Percentiles rank a stretch among this genome's conserved stretches.
phyloP scores from a whole-genome alignment of 2,113 vertebrate genomes.

The Syngnathus typhle region DNA sequence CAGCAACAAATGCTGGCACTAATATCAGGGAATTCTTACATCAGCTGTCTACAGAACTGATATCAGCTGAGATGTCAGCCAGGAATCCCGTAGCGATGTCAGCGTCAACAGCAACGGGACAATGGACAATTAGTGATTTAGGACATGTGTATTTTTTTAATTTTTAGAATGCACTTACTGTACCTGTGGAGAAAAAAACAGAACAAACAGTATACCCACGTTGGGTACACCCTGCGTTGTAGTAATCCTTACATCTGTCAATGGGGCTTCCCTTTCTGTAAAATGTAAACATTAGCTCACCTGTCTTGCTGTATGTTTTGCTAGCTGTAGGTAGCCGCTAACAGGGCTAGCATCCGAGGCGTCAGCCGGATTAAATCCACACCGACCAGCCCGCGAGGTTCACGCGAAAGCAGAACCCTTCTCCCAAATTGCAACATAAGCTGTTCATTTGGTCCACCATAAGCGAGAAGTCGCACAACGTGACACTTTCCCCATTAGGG shows the following conservation, averaged over 20 bases:
- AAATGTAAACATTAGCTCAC: slow-evolving; percentile 31
- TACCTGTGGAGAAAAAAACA: no score
- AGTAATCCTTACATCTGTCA: not conserved
- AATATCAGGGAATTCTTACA: no score
- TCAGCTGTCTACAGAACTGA: no score
- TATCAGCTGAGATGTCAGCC: no score
- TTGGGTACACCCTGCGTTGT: not conserved
- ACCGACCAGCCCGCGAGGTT: not conserved
- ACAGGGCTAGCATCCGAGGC: slow-evolving; percentile 25
- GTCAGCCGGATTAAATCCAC: not conserved
- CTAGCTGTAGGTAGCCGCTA: slow-evolving; percentile 34
- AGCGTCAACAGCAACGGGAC: no score
- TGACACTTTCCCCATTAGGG: not conserved
- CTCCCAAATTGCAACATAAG: not conserved
- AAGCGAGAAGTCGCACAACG: not conserved
- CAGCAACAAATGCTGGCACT: no score
- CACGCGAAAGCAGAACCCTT: not conserved
- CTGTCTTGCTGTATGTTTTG: slow-evolving; percentile 13
- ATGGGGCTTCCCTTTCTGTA: not conserved
- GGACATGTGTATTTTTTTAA: no score
- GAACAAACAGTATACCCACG: not conserved
- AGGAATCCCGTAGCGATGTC: no score
- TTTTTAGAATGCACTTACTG: no score
- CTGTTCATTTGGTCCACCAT: not conserved
- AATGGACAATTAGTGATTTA: no score